A percentile compares a stretch with the other conserved stretches of the same genome.
These are phyloP conservation scores for Coranthus polyacanthus DNA, from an alignment of 2,797 vertebrate genomes.

Conservation along the genomic window DNA sequence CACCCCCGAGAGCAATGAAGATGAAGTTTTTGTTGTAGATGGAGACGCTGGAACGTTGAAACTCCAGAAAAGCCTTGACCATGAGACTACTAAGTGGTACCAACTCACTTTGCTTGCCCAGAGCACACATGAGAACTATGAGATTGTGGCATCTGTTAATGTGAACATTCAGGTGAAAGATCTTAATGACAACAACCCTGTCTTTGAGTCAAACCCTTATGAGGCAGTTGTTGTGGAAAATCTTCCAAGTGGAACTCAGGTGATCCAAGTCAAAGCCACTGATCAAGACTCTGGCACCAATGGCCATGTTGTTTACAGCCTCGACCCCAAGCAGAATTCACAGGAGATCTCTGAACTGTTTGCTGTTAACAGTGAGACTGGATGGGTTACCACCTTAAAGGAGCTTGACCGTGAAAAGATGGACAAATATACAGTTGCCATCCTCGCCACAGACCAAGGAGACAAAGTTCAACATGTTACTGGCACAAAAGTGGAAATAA, in stretches of 20 bases:
- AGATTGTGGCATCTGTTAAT: slow-evolving; percentile 88
- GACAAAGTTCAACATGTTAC: slow-evolving; percentile 91
- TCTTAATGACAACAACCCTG: slow-evolving; percentile 93
- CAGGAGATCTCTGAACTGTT: slow-evolving; percentile 89
- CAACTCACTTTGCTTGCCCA: slow-evolving; percentile 90
- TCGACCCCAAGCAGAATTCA: slow-evolving; percentile 88
- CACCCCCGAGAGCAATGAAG: slow-evolving; percentile 93
- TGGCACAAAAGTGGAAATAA: slow-evolving; percentile 88
- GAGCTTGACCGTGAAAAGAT: slow-evolving; percentile 92
- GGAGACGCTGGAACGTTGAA: slow-evolving; percentile 91
- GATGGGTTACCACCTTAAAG: slow-evolving; percentile 95
- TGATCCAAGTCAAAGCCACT: slow-evolving; percentile 93
- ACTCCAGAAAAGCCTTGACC: slow-evolving; percentile 94
- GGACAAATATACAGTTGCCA: slow-evolving; percentile 84
- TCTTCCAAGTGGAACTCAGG: slow-evolving; percentile 89
- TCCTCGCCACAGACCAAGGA: slow-evolving; percentile 92
- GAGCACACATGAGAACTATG: slow-evolving; percentile 82
- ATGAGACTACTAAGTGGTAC: slow-evolving; percentile 96
- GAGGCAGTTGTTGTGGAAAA: slow-evolving; percentile 94
- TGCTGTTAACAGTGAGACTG: slow-evolving; percentile 91
- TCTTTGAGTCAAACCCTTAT: slow-evolving; percentile 94
- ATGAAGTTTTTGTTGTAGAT: slow-evolving; percentile 93
- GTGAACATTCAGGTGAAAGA: slow-evolving; percentile 96
- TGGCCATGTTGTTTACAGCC: slow-evolving; percentile 91
- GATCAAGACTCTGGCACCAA: slow-evolving; percentile 94